Evolutionary conservation across 2,888 invertebrate genomes (phyloP).

Genomic region (Axea sp.): DNA sequence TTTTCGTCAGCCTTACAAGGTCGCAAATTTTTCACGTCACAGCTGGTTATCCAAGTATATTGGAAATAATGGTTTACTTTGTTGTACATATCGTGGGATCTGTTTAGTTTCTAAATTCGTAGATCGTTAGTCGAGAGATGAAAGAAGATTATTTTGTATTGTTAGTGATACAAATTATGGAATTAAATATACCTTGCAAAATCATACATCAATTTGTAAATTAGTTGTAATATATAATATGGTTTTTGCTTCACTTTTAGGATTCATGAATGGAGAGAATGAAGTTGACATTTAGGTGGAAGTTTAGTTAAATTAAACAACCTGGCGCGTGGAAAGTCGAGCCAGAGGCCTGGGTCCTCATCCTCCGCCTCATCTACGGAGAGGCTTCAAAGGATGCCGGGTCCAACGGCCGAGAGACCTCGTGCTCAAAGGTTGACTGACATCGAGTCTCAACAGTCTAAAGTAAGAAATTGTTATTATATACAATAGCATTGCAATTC

Average conservation of each 20-base stretch:
- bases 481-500: no score
- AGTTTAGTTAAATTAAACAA: slow-evolving; percentile 64
- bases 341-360: slow-evolving; percentile 74
- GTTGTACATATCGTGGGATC: no score
- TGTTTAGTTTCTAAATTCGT: no score
- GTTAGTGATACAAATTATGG: no score
- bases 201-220: no score
- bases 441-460: slow-evolving; percentile 75
- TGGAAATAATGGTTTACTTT: slow-evolving; percentile 37
- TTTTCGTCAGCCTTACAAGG: slow-evolving; percentile 31
- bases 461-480: slow-evolving; percentile 66
- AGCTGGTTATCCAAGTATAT: no score
- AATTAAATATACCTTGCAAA: no score
- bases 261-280: slow-evolving; percentile 47
- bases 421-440: slow-evolving; percentile 77
- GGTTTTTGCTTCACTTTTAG: slow-evolving; percentile 14
- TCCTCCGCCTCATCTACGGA: slow-evolving; percentile 73
- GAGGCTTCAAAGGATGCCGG: slow-evolving; percentile 76
- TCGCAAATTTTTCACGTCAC: slow-evolving; percentile 9
- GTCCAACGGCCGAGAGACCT: slow-evolving; percentile 76
- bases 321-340: slow-evolving; percentile 75
- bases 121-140: no score
- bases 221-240: no score
- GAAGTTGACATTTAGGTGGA: slow-evolving; percentile 43
- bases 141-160: no score